These are phyloP conservation scores for Limnephilus marmoratus DNA, from an alignment of 2,888 invertebrate genomes.

Conservation along the genomic window DNA sequence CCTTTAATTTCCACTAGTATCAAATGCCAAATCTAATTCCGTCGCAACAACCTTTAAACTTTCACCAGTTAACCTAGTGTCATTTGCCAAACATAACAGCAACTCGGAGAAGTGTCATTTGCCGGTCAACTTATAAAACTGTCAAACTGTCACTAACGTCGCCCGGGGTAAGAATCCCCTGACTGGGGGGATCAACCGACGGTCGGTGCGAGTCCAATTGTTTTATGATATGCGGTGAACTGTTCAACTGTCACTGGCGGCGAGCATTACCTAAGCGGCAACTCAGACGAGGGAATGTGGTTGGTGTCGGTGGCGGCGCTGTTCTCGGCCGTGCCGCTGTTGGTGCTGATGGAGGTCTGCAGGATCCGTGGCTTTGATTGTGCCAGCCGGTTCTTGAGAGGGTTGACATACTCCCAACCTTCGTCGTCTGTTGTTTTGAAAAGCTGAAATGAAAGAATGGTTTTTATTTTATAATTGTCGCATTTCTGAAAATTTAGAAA, in stretches of 20 bases:
- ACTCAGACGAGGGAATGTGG: slow-evolving; percentile 52
- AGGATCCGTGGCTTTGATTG: slow-evolving; percentile 44
- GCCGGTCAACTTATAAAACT: background rate
- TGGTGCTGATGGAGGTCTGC: background rate
- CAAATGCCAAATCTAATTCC: background rate
- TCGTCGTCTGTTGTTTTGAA: slow-evolving; percentile 85
- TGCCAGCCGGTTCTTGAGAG: slow-evolving; percentile 74
- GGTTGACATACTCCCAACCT: slow-evolving; percentile 78
- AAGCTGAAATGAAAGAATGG: slow-evolving; percentile 73
- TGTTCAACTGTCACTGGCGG: slow-evolving; percentile 41
- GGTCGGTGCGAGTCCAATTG: slow-evolving; percentile 42
- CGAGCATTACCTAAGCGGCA: slow-evolving; percentile 60
- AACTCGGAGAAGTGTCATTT: background rate
- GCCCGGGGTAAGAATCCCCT: background rate
- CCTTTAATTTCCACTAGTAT: background rate
- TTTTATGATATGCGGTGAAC: slow-evolving; percentile 55
- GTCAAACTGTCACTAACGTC: background rate
- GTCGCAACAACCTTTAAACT: background rate
- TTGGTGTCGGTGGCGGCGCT: background rate
- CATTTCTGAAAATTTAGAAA: background rate
- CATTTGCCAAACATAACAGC: background rate
- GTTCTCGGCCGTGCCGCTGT: slow-evolving; percentile 8
- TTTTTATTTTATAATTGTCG: background rate
- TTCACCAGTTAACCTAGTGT: background rate
- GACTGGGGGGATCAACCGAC: background rate